Conservation (phyloP, 1,140 invertebrate genomes). For the Cryptotermes secundus region DNA sequence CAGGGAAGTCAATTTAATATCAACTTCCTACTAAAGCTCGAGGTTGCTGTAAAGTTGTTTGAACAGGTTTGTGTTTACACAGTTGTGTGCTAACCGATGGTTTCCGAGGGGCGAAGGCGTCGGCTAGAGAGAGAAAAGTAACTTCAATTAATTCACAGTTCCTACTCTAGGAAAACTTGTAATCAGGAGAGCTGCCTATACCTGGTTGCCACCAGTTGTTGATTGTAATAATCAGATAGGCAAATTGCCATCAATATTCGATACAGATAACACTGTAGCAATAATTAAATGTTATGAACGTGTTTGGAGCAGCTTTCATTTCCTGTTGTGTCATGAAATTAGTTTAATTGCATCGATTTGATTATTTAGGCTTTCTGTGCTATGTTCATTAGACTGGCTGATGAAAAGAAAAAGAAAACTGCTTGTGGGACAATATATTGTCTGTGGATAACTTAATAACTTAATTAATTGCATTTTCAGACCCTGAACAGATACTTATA, state of each 20-base stretch:
- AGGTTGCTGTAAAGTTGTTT: slow-evolving; percentile 4
- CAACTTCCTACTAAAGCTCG: neutral
- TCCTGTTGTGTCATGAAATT: neutral
- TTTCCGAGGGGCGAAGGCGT: neutral
- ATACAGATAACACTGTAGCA: neutral
- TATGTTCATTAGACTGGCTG: too few species aligned
- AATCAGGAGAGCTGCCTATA: neutral
- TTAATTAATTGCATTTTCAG: too few species aligned
- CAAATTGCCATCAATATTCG: neutral
- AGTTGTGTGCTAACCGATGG: slow-evolving; percentile 3
- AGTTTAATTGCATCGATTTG: neutral
- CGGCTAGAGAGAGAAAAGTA: neutral
- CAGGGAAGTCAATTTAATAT: neutral
- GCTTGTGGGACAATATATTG: too few species aligned
- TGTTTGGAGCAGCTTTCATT: neutral
- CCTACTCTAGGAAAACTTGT: neutral
- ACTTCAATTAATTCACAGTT: neutral
- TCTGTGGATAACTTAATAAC: too few species aligned
- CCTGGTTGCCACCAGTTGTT: neutral
- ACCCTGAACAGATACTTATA: too few species aligned
- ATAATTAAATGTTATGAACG: neutral
- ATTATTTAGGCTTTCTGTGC: neutral
- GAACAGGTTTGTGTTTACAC: neutral
- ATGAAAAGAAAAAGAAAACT: too few species aligned
- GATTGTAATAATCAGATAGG: neutral